These are phyloP conservation scores for Phalacrocorax brasilianus DNA, from an alignment of 2,113 vertebrate genomes.

Conservation along the genomic window DNA sequence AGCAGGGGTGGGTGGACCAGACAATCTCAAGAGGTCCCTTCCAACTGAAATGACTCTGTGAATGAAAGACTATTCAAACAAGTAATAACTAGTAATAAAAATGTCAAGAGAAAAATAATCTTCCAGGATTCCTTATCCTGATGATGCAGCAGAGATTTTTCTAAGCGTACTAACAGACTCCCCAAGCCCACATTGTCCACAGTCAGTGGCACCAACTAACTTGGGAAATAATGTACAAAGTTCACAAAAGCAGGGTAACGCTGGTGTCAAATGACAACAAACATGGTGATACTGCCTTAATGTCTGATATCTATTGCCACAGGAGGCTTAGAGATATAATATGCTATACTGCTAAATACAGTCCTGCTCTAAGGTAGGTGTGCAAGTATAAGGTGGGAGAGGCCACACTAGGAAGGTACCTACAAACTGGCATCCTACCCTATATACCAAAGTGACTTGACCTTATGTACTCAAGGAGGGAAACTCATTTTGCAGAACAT, in stretches of 20 bases:
- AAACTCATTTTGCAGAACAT: background rate
- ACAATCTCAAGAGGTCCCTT: background rate
- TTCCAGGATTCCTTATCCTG: background rate
- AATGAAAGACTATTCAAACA: background rate
- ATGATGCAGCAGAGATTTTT: background rate
- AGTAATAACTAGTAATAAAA: background rate
- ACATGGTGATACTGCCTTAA: background rate
- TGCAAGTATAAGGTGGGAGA: background rate
- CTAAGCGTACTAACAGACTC: background rate
- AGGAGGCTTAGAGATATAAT: background rate
- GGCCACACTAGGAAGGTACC: background rate
- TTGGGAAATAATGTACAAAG: background rate
- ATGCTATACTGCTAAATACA: background rate
- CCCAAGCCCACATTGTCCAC: rapidly evolving
- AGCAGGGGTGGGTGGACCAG: background rate
- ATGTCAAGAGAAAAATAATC: background rate
- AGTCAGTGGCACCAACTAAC: background rate
- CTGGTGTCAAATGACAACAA: background rate
- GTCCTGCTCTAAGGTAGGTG: background rate
- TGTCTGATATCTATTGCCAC: background rate
- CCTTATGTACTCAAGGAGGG: background rate
- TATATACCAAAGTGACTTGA: background rate
- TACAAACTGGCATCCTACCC: background rate
- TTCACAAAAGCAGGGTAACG: background rate
- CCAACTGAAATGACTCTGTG: background rate